Evolutionary conservation across 2,797 vertebrate species (phyloP), one percentile per base, ranked within the genome.

Genomic region (Distichodus sexfasciatus): DNA sequence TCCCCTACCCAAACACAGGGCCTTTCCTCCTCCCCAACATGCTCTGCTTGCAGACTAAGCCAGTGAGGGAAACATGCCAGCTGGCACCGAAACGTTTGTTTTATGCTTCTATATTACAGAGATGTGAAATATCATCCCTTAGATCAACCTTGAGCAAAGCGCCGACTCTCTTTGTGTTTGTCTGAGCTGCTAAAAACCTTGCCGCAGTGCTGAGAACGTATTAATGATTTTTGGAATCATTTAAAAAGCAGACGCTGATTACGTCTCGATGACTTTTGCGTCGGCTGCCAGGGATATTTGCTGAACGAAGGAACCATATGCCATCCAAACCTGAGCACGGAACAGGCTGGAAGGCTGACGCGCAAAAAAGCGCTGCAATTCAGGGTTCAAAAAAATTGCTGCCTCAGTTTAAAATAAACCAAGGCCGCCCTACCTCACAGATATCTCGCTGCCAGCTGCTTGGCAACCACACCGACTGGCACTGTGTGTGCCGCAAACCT

Each of bases 391-490:
- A 50, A 33, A 58, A 41, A 12, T 36, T 50, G 33, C 60, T 40
- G 35, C 44, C 2, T 43, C 36, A 61, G n/a, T 66, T 40, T 66
- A 68, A 63, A 62, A 31, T 40, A 46, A 54, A 28, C 31, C 53
- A 74, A 43, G 54, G 28, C 24, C 19, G 17, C 50, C 44, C 66
- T 57, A 71, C 51, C 58, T 64, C 65, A 44, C 40, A 41, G 41
- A 63, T 40, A 21, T 47, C 19, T 50, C 33, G 36, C 35, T 58
- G 51, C 58, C 67, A 58, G 61, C 61, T 66, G 71, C 75, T 67
- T 66, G 62, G 53, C 51, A 58, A 67, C 59, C 44, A 71, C n/a
- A 61, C 46, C 44, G 59, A 35, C 36, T 44, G 36, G 61, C 40
- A 31, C 46, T 26, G 44, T 31, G 15, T 48, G 15, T 29, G 26